These are phyloP conservation scores for Tympanoctomys barrerae DNA, from an alignment of 2,797 vertebrate genomes.

Conservation along the genomic window DNA sequence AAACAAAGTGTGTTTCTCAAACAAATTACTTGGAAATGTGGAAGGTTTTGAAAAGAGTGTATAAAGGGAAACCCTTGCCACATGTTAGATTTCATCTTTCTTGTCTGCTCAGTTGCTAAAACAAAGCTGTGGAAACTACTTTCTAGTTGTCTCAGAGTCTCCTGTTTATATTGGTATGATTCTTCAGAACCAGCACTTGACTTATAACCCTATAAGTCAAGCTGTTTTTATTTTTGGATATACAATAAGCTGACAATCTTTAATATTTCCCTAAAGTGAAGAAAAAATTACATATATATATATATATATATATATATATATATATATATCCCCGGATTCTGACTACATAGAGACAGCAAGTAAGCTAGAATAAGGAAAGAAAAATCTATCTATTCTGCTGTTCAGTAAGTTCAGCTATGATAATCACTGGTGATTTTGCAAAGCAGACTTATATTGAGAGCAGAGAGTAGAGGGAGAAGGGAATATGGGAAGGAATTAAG, in stretches of 20 bases:
- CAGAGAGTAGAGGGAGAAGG: not conserved
- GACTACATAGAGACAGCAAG: not conserved
- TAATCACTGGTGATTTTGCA: conserved; percentile 11
- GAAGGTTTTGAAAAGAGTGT: conserved; percentile 59
- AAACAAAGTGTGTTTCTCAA: conserved; percentile 78
- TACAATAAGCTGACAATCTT: not conserved
- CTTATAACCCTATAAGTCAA: not conserved
- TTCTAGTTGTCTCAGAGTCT: conserved; percentile 61
- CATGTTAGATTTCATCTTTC: conserved; percentile 68
- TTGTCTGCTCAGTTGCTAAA: conserved; percentile 73
- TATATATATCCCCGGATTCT: not conserved
- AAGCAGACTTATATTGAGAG: not conserved
- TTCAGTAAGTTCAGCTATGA: conserved; percentile 21
- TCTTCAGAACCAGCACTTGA: conserved; percentile 53
- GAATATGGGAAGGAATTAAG: not conserved
- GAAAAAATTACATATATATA: not conserved
- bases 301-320: too few species aligned
- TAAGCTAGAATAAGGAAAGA: not conserved
- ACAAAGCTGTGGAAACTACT: conserved; percentile 70
- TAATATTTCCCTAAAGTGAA: conserved; percentile 11
- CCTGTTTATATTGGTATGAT: conserved; percentile 52
- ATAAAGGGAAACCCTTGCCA: conserved; percentile 63
- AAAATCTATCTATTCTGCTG: not conserved
- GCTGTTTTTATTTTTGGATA: conserved; percentile 23
- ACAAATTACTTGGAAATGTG: conserved; percentile 79